A percentile compares a stretch with the other conserved stretches of the same genome.
Conservation (phyloP, 2,113 vertebrate species). For the Jacana jacana region DNA sequence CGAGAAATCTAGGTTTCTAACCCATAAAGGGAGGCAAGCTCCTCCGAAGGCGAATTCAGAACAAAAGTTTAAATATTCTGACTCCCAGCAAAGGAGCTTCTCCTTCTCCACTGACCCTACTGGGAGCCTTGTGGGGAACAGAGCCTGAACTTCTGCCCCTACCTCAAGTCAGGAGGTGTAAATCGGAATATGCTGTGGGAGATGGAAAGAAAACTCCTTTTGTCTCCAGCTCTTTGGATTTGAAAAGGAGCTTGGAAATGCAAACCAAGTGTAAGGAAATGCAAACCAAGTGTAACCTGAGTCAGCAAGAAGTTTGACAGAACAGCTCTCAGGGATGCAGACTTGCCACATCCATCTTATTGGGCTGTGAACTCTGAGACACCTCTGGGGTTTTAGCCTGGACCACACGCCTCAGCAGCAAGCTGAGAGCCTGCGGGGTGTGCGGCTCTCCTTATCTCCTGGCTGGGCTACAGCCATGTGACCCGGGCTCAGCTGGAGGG, state of each 20-base stretch:
- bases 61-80: not conserved
- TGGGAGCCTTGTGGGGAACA: not conserved
- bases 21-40: not conserved
- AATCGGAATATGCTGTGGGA: not conserved
- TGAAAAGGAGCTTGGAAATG: constrained; percentile 47
- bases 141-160: constrained; percentile 31
- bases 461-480: not conserved
- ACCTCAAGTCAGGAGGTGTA: not conserved
- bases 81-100: not conserved
- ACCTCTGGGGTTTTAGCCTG: not conserved
- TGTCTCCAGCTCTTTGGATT: not conserved
- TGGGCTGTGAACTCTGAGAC: constrained; percentile 31
- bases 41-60: not conserved
- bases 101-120: not conserved
- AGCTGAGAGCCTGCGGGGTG: not conserved
- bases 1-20: not conserved
- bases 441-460: not conserved
- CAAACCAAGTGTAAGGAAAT: constrained; percentile 46
- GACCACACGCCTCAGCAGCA: not conserved
- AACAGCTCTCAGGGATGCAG: not conserved
- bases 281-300: constrained; percentile 57
- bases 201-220: not conserved
- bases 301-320: constrained; percentile 48
- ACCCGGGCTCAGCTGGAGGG: not conserved
- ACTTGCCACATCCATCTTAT: constrained; percentile 41